phyloP scores from a whole-genome alignment of 37 sponge, comb jelly and placozoan genomes.

The Crambe crambe region DNA sequence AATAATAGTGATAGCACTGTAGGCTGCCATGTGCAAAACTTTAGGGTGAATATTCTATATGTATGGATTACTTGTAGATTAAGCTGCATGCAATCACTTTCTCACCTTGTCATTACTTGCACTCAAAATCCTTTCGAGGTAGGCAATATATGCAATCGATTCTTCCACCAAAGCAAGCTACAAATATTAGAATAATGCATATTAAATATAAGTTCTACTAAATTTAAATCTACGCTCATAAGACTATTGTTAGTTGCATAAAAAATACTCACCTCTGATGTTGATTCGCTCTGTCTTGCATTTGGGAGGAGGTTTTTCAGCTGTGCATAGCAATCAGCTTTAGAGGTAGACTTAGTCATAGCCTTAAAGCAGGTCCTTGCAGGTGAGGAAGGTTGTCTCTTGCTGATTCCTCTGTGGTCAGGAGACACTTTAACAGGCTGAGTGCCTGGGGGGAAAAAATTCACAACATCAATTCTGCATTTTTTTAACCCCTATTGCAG shows the following conservation, averaged over 20 bases:
- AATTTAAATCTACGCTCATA: no score
- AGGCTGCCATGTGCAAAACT: no score
- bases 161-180: constrained; percentile 65
- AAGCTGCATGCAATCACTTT: not conserved
- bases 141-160: constrained; percentile 68
- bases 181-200: not conserved
- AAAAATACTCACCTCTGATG: constrained; percentile 41
- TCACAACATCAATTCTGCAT: no score
- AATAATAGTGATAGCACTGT: no score
- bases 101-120: constrained; percentile 27
- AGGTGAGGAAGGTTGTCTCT: constrained; percentile 40
- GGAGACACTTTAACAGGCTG: constrained; percentile 8
- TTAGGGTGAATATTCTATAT: no score
- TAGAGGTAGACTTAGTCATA: constrained; percentile 17
- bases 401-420: constrained; percentile 25
- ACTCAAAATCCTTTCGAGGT: constrained; percentile 53
- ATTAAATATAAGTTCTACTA: no score
- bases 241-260: no score
- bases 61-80: no score
- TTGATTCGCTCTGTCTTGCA: constrained; percentile 18
- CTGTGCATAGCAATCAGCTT: constrained; percentile 25
- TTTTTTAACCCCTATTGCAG: no score
- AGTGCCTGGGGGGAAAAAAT: not conserved
- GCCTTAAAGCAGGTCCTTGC: constrained; percentile 31
- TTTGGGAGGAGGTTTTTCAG: constrained; percentile 59